Evolutionary conservation across 2,888 invertebrate species (phyloP), one percentile per base, ranked within the genome.

Genomic region (Luperina nickerlii): DNA sequence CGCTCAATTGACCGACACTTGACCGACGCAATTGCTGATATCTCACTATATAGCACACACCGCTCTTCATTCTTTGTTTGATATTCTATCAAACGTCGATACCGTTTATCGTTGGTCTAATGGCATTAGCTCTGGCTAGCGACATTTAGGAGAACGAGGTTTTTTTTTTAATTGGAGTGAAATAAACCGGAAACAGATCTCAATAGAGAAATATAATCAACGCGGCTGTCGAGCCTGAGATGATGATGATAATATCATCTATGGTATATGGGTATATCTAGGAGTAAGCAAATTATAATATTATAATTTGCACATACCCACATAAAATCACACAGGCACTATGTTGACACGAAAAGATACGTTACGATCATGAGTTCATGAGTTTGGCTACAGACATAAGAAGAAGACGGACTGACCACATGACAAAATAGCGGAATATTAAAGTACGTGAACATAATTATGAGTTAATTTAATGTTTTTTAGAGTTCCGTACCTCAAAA

Each of bases 1-100:
- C 66, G 71, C 65, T 80, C 92, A 92, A 90, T 92, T 91, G 91
- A 91, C 87, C 88, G 83, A 80, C 74, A 83, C 81, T 89, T 88
- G 83, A 85, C 86, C 86, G 80, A 65, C 84, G 63, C 81, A 73
- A 75, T 79, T 73, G 72, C 74, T 57, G 48, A 63, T 27, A n/a
- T 69, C 68, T 83, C 74, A 66, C 70, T 67, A n/a, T n/a, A n/a
- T n/a, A 20, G 24, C 54, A 32, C 6, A 27, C 57, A 54, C 15
- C 38, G 60, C 62, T 73, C 73, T 60, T 57, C 48, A 62, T 66
- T 51, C 24, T 63, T 45, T 63, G 45, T 69, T 73, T 60, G 15
- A 24, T 57, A 38, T 60, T 51, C 48, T 51, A 27, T 60, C 24
- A 45, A n/a, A 60, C 27, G 8, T 27, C 2, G 20, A 20, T 42